These are phyloP conservation scores for Chrosomus eos DNA, from an alignment of 2,797 vertebrate genomes.

Conservation along the genomic window DNA sequence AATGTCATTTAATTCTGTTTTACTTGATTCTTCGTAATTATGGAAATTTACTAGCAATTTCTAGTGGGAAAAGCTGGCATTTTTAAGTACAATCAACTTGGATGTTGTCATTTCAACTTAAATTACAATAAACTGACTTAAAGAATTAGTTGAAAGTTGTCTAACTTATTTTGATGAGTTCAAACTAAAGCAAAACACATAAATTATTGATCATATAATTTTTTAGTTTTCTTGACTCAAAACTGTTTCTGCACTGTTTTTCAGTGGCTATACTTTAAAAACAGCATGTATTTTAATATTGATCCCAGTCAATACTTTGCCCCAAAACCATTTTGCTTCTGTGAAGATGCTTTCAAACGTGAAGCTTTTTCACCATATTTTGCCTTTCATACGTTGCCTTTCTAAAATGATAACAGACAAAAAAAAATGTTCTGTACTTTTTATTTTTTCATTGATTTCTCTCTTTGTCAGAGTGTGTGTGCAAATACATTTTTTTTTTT, in stretches of 20 bases:
- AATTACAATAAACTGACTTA: too few relatives aligned
- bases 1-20: background rate
- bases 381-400: background rate
- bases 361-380: background rate
- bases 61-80: too few relatives aligned
- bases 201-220: background rate
- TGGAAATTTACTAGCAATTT: too few relatives aligned
- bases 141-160: too few relatives aligned
- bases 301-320: background rate
- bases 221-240: background rate
- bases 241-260: background rate
- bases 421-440: slow-evolving; percentile 13
- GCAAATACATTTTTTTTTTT: slow-evolving; percentile 19
- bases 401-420: slow-evolving; percentile 19
- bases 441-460: slow-evolving; percentile 26
- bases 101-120: too few relatives aligned
- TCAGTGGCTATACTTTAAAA: background rate
- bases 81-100: too few relatives aligned
- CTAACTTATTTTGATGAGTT: too few relatives aligned
- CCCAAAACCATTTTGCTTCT: background rate
- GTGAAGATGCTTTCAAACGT: background rate
- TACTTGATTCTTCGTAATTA: background rate
- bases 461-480: slow-evolving; percentile 13
- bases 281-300: background rate
- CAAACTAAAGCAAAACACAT: background rate